Percentiles rank a stretch among this genome's conserved stretches.
These are phyloP conservation scores for Eptatretus atami DNA, from an alignment of 2,797 vertebrate species.

Conservation along the genomic window DNA sequence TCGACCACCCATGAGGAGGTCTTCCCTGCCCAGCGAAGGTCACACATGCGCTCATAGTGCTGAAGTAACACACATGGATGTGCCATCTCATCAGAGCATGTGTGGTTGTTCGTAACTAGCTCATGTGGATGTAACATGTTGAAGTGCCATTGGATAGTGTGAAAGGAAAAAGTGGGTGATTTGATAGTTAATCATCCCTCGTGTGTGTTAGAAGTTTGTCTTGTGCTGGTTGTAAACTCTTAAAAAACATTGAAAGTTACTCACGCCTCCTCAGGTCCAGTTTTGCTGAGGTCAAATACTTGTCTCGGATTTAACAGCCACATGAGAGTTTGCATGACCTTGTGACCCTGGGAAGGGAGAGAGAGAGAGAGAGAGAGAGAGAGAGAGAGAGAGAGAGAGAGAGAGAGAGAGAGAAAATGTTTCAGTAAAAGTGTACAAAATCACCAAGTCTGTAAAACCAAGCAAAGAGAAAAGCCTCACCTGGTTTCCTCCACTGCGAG, in stretches of 20 bases:
- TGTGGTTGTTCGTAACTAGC: too few relatives aligned
- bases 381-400: not conserved
- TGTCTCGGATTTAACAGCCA: slow-evolving; percentile 93
- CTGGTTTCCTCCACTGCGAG: slow-evolving; percentile 94
- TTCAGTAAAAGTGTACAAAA: too few relatives aligned
- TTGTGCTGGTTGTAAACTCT: not conserved
- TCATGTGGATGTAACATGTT: too few relatives aligned
- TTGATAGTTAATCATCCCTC: fast-evolving
- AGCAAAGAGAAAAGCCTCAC: slow-evolving; percentile 15
- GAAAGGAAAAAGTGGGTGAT: too few relatives aligned
- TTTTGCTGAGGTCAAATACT: slow-evolving; percentile 90
- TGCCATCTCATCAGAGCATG: too few relatives aligned
- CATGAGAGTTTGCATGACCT: slow-evolving; percentile 96
- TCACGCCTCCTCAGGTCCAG: slow-evolving; percentile 77
- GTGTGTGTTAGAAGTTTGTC: not conserved
- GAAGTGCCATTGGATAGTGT: too few relatives aligned
- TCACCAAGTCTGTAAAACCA: too few relatives aligned
- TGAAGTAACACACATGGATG: too few relatives aligned
- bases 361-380: slow-evolving; percentile 5
- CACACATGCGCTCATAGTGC: too few relatives aligned
- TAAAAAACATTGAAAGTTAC: slow-evolving; percentile 13
- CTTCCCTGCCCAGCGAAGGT: too few relatives aligned
- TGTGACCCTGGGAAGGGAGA: slow-evolving; percentile 33
- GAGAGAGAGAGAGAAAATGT: not conserved
- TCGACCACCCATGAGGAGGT: too few relatives aligned